These are phyloP conservation scores for Cynoglossus semilaevis DNA, from an alignment of 2,113 vertebrate species.

Conservation along the genomic window DNA sequence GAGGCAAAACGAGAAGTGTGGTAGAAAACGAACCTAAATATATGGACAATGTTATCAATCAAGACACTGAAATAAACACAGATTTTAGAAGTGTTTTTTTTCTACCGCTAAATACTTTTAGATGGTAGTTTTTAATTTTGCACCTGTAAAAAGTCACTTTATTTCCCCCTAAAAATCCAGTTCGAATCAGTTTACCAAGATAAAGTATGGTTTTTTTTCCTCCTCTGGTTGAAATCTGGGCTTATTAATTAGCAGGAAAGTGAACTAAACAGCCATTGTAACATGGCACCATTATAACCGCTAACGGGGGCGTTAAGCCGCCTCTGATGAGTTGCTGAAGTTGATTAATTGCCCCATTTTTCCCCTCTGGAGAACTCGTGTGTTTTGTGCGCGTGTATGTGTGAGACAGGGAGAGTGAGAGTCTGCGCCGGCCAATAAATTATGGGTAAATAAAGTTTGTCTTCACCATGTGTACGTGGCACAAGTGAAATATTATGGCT, in stretches of 20 bases:
- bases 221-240: slow-evolving; percentile 4
- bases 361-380: slow-evolving; percentile 21
- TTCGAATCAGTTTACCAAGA: neutral
- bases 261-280: slow-evolving; percentile 20
- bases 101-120: no score
- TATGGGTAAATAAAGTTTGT: slow-evolving; percentile 43
- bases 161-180: no score
- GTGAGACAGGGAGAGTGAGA: neutral
- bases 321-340: slow-evolving; percentile 53
- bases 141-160: no score
- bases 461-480: slow-evolving; percentile 8
- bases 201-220: slow-evolving; percentile 1
- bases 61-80: no score
- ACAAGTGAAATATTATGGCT: slow-evolving; percentile 36
- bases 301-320: slow-evolving; percentile 39
- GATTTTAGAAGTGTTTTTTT: no score
- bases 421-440: slow-evolving; percentile 15
- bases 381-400: neutral
- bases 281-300: slow-evolving; percentile 24
- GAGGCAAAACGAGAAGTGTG: no score
- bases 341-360: slow-evolving; percentile 55
- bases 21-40: no score
- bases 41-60: no score
- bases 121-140: no score
- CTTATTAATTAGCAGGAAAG: slow-evolving; percentile 37